Evolutionary conservation across 2,888 invertebrate genomes (phyloP).

Genomic region (Heliconius aoede): DNA sequence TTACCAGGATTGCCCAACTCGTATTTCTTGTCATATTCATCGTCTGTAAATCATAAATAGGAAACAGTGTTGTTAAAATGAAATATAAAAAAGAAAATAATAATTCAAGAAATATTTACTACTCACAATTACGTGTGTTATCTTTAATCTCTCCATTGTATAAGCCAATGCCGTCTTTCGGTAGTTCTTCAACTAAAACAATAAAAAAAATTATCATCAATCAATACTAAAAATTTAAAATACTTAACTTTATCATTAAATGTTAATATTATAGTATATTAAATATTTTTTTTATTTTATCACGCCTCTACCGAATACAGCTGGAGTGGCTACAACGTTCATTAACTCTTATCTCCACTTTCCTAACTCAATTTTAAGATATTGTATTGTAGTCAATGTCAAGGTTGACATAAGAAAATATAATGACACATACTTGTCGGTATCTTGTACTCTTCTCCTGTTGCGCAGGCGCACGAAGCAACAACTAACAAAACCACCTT

Average conservation of each 20-base stretch:
- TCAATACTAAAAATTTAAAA: too few relatives aligned
- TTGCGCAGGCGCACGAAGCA: neutral
- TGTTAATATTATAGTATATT: too few relatives aligned
- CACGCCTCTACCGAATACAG: too few relatives aligned
- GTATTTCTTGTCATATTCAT: neutral
- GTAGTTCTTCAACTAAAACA: slow-evolving; percentile 6
- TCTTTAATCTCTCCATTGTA: slow-evolving; percentile 1
- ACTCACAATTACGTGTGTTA: neutral
- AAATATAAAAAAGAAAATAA: neutral
- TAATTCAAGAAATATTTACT: too few relatives aligned
- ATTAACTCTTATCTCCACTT: too few relatives aligned
- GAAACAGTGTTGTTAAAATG: neutral
- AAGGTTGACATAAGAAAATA: neutral
- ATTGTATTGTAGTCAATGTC: too few relatives aligned
- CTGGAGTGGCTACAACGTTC: too few relatives aligned
- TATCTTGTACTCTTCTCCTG: slow-evolving; percentile 5
- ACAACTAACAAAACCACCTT: slow-evolving; percentile 7
- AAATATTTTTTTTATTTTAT: too few relatives aligned
- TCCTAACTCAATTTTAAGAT: too few relatives aligned
- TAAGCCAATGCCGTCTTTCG: neutral
- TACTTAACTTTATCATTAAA: too few relatives aligned
- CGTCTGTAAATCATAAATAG: neutral
- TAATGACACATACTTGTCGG: neutral
- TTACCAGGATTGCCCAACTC: slow-evolving; percentile 15
- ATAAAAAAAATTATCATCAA: too few relatives aligned